phyloP scores from a whole-genome alignment of 2,113 vertebrate genomes.

The Syngnathoides biaculeatus region DNA sequence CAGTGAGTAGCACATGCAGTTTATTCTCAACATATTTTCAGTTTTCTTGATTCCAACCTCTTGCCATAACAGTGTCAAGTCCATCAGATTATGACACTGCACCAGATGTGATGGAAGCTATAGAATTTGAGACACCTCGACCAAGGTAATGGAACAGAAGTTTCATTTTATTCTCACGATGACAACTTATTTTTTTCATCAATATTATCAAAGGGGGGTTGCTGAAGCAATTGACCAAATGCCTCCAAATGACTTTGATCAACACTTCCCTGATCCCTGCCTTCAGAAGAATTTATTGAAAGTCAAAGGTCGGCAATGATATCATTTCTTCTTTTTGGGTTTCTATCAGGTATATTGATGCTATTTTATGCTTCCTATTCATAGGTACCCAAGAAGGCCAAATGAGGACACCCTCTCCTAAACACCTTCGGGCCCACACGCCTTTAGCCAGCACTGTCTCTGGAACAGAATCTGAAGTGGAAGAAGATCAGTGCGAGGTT shows the following conservation, averaged over 20 bases:
- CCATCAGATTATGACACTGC: slow-evolving; percentile 87
- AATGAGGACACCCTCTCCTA: slow-evolving; percentile 65
- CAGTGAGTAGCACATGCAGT: slow-evolving; percentile 39
- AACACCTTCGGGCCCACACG: slow-evolving; percentile 60
- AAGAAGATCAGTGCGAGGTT: slow-evolving; percentile 66
- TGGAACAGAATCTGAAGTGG: slow-evolving; percentile 72
- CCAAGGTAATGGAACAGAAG: slow-evolving; percentile 67
- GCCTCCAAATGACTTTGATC: slow-evolving; percentile 74
- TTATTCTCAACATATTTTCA: background rate
- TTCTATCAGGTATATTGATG: background rate
- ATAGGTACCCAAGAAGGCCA: slow-evolving; percentile 39
- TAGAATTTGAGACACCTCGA: slow-evolving; percentile 64
- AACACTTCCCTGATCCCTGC: slow-evolving; percentile 71
- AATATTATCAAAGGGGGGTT: slow-evolving; percentile 66
- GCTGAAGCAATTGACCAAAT: slow-evolving; percentile 73
- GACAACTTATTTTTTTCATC: background rate
- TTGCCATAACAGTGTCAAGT: slow-evolving; percentile 65
- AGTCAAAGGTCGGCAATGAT: slow-evolving; percentile 81
- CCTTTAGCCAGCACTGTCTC: slow-evolving; percentile 56
- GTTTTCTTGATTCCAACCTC: background rate
- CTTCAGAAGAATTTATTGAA: slow-evolving; percentile 78
- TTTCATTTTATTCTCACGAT: slow-evolving; percentile 1
- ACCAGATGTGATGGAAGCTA: slow-evolving; percentile 77
- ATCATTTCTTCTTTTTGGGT: background rate
- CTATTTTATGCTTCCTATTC: slow-evolving; percentile 1